A percentile compares a stretch with the other conserved stretches of the same genome.
phyloP scores from a whole-genome alignment of 2,113 vertebrate genomes.

The Petroica traversi region DNA sequence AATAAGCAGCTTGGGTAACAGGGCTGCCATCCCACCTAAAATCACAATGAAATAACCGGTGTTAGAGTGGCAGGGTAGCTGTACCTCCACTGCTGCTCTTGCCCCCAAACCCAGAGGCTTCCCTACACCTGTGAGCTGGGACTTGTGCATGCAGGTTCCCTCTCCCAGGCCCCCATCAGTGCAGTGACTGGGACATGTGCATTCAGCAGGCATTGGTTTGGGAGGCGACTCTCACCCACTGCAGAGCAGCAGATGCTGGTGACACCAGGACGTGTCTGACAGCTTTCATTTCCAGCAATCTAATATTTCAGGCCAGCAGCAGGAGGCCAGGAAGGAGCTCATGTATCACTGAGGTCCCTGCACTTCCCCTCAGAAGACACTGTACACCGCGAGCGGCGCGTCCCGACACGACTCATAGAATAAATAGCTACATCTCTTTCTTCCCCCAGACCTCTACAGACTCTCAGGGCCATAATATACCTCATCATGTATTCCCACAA shows the following conservation, averaged over 20 bases:
- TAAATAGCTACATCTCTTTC: neutral
- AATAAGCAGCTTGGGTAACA: neutral
- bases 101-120: neutral
- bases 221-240: accelerated
- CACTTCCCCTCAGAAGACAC: neutral
- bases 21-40: neutral
- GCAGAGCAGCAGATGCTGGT: neutral
- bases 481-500: conserved; percentile 1
- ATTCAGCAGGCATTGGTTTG: accelerated
- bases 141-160: accelerated
- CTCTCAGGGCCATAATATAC: neutral
- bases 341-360: neutral
- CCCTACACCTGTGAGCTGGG: accelerated
- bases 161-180: neutral
- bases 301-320: neutral
- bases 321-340: neutral
- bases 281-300: neutral
- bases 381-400: accelerated
- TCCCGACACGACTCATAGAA: neutral
- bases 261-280: neutral
- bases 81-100: neutral
- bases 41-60: accelerated
- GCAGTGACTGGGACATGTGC: accelerated
- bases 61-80: neutral
- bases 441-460: conserved; percentile 1